Conservation (phyloP, 2,113 vertebrate species). For the Aviceda subcristata region DNA sequence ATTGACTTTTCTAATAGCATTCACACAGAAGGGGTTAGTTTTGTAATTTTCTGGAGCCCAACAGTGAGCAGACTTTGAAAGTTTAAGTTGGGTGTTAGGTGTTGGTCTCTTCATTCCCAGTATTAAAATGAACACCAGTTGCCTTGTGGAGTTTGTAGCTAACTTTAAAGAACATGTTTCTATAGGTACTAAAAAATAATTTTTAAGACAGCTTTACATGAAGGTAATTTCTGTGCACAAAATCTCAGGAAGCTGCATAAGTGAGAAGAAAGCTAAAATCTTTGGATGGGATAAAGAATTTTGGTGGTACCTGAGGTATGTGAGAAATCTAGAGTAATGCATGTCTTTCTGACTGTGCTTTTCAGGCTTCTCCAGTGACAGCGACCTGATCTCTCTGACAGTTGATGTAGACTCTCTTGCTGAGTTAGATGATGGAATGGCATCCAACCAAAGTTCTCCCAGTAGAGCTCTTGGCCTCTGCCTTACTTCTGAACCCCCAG, state of each 20-base stretch:
- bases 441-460: constrained; percentile 91
- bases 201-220: neutral
- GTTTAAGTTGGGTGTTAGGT: neutral
- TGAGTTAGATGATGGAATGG: constrained; percentile 95
- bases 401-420: constrained; percentile 88
- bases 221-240: neutral
- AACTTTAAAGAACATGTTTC: neutral
- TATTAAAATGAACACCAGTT: neutral
- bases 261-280: neutral
- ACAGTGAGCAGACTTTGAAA: neutral
- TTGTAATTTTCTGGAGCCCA: neutral
- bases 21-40: neutral
- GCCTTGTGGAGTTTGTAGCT: neutral
- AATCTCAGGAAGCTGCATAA: neutral
- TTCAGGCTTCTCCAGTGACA: constrained; percentile 89
- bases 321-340: neutral
- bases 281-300: neutral
- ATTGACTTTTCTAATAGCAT: neutral
- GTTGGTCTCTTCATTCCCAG: neutral
- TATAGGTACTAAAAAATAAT: neutral
- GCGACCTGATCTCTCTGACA: constrained; percentile 85
- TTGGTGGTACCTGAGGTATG: neutral
- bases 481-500: constrained; percentile 60
- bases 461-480: constrained; percentile 74
- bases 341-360: neutral